These are phyloP conservation scores for Ganaspis sp. DNA, from an alignment of 1,140 invertebrate species.

Conservation along the genomic window DNA sequence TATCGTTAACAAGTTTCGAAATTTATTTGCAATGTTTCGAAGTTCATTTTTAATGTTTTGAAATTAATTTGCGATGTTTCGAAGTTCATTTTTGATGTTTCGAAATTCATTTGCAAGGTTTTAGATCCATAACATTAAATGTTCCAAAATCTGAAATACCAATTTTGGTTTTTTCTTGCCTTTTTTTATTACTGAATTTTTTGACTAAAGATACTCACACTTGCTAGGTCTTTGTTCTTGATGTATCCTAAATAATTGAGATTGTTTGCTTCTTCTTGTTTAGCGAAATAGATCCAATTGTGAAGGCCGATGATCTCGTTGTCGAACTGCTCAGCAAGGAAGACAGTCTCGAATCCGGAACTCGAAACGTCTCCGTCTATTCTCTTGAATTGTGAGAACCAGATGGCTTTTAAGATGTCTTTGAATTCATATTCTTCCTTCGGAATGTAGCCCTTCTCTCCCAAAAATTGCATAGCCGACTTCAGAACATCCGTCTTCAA, in stretches of 20 bases:
- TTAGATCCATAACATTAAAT: too few relatives aligned
- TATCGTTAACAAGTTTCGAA: too few relatives aligned
- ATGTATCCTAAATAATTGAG: constrained; percentile 79
- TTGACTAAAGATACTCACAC: constrained; percentile 69
- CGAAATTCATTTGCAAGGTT: too few relatives aligned
- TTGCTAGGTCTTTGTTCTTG: constrained; percentile 72
- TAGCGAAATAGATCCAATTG: constrained; percentile 79
- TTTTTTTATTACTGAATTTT: constrained; percentile 21
- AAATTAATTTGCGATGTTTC: too few relatives aligned
- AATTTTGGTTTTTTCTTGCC: background rate
- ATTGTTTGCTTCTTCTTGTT: constrained; percentile 77
- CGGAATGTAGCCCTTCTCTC: constrained; percentile 73
- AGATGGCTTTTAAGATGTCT: constrained; percentile 75
- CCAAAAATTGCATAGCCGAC: constrained; percentile 78
- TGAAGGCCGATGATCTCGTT: constrained; percentile 79
- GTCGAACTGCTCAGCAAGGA: constrained; percentile 79
- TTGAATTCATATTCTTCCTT: constrained; percentile 75
- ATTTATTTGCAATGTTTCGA: too few relatives aligned
- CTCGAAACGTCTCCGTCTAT: constrained; percentile 75
- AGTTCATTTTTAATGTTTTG: too few relatives aligned
- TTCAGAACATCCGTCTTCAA: constrained; percentile 79
- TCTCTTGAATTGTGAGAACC: constrained; percentile 78
- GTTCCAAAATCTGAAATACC: too few relatives aligned
- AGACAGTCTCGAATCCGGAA: constrained; percentile 80
- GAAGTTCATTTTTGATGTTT: too few relatives aligned